Base-by-base conservation (phyloP, 2,888 invertebrate species). In the Synergus umbraculus region DNA sequence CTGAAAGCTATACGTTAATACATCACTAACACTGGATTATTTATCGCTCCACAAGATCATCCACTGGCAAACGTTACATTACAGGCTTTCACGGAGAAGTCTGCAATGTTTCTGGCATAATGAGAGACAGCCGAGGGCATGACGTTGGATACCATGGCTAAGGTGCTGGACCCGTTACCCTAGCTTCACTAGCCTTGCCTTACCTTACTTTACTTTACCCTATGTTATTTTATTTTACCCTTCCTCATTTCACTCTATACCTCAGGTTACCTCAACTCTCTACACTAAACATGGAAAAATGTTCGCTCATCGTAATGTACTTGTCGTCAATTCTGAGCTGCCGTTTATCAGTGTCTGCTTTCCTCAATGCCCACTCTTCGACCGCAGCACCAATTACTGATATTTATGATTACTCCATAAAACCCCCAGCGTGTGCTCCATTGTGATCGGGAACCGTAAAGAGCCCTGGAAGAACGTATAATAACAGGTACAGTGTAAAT, bases 71-170 rank as follows among this genome's bases (percentile, higher is more conserved):
- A 43, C 46, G 67, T 46, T 67, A 22, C 46, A 44, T 67, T 67
- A 67, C 67, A 84, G 82, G 83, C 81, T 76, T 80, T 86, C 83
- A 77, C 63, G 79, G 79, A 82, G 83, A 80, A 76, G 79, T 81
- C 80, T 78, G 82, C 85, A 83, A 85, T 86, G 84, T 85, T 86
- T 84, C 85, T 82, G 84, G 79, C 81, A 78, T 86, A 86, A 85
- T 85, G 86, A 86, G 85, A 83, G 85, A 85, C 81, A 80, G 83
- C 85, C 83, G 73, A 76, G 78, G 83, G 85, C 84, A 80, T 73
- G 79, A 80, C 76, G 80, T 82, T 43, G 41, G 41, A 60, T 60
- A 60, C 60, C 60, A 60, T 63, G 29, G 63, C 60, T 60, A 60
- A 63, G 63, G 29, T 60, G 60, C 22, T 60, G 69, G 22, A 69